Evolutionary conservation across 2,888 invertebrate genomes (phyloP), one percentile per base, ranked within the genome.

Genomic region (Urechis unicinctus): DNA sequence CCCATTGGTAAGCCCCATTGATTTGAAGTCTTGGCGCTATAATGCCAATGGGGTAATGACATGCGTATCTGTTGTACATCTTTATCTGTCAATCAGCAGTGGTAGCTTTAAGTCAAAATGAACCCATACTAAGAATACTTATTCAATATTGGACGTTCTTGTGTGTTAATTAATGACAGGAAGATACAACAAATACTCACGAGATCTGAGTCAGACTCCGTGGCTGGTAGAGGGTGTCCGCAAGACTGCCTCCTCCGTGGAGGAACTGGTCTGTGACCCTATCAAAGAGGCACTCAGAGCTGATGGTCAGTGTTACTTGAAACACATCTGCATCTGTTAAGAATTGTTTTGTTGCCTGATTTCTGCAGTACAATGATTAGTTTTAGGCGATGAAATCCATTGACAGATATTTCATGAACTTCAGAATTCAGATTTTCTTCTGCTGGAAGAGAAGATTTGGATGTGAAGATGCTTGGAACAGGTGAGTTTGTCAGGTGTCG

Each of bases 401-500:
- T n/a, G n/a, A n/a, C n/a, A n/a, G n/a, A n/a, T n/a, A n/a, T n/a
- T n/a, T n/a, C n/a, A n/a, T n/a, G n/a, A n/a, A n/a, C n/a, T n/a
- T n/a, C n/a, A n/a, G n/a, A n/a, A n/a, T n/a, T n/a, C n/a, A n/a
- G n/a, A n/a, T n/a, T n/a, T n/a, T n/a, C n/a, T n/a, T n/a, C n/a
- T n/a, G n/a, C n/a, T n/a, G n/a, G n/a, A 0, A 82, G 98, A 42
- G 97, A 98, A 80, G 98, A 98, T 80, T 91, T 95, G 0, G 98
- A 98, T 80, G 97, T 97, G 0, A 82, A 94, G 56, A 96, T 91
- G 79, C 79, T 98, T 13, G 82, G 83, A 41, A 68, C 65, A 58
- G 73, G 73, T 71, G 52, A 55, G 61, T n/a, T n/a, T n/a, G n/a
- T n/a, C n/a, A n/a, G n/a, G n/a, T n/a, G n/a, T n/a, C n/a, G n/a